Evolutionary conservation across 1,140 invertebrate genomes (phyloP).

Genomic region (Planococcus citri): DNA sequence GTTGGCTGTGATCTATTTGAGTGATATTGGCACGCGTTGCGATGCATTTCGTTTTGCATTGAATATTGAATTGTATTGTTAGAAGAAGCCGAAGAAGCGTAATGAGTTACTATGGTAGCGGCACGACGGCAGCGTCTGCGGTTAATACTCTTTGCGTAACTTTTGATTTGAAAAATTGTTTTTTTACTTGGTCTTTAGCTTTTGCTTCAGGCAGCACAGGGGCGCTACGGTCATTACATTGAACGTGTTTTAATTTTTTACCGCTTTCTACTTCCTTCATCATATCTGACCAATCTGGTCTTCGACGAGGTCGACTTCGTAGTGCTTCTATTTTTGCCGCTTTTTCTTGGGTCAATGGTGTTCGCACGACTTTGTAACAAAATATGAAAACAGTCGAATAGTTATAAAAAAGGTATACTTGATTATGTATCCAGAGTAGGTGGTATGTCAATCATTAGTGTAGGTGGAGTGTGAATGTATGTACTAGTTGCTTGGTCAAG

Average conservation of each 20-base stretch:
- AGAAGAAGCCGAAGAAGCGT: too few relatives aligned
- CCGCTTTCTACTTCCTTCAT: constrained; percentile 78
- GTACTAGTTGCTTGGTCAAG: too few relatives aligned
- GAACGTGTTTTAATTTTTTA: constrained; percentile 60
- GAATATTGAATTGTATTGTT: too few relatives aligned
- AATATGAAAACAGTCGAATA: neutral
- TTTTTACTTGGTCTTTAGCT: constrained; percentile 32
- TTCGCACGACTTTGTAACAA: constrained; percentile 16
- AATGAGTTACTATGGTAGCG: too few relatives aligned
- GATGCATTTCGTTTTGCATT: too few relatives aligned
- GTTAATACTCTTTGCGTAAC: neutral
- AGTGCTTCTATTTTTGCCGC: constrained; percentile 41
- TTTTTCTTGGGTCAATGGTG: constrained; percentile 27
- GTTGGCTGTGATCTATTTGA: too few relatives aligned
- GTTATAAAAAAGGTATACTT: too few relatives aligned
- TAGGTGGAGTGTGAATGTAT: too few relatives aligned
- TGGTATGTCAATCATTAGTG: too few relatives aligned
- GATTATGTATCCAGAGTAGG: too few relatives aligned
- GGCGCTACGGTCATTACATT: constrained; percentile 64
- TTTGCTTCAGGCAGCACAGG: constrained; percentile 43
- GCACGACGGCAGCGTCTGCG: too few relatives aligned
- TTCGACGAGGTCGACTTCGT: constrained; percentile 56
- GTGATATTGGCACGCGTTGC: too few relatives aligned
- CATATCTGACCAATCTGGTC: constrained; percentile 77
- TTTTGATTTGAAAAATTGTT: neutral